Percentiles rank a stretch among this genome's conserved stretches.
Evolutionary conservation across 2,888 invertebrate genomes (phyloP).

Genomic region (Tuberolachnus salignus): DNA sequence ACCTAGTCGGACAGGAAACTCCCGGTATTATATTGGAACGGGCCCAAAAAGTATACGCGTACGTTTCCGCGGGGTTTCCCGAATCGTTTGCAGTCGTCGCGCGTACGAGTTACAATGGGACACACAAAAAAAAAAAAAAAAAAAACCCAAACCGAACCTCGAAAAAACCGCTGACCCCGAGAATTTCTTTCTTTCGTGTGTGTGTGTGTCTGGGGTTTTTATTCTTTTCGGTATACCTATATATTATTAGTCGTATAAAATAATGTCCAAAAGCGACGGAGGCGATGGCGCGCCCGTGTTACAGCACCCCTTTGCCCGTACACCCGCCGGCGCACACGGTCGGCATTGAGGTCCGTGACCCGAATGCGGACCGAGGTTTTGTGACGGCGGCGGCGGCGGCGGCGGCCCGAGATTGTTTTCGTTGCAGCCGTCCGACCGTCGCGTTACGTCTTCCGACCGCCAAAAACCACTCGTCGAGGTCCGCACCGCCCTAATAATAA

Average conservation of each 20-base stretch:
- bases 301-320: neutral
- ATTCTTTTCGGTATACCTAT: neutral
- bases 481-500: neutral
- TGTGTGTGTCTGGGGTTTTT: neutral
- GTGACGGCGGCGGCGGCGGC: neutral
- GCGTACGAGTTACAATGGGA: neutral
- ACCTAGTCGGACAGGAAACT: too few relatives aligned
- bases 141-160: neutral
- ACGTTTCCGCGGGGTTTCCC: neutral
- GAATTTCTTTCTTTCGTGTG: neutral
- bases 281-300: conserved; percentile 1
- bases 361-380: conserved; percentile 18
- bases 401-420: conserved; percentile 7
- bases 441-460: neutral
- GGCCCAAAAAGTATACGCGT: neutral
- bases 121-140: neutral
- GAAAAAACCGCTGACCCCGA: conserved; percentile 30
- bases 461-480: neutral
- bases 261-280: neutral
- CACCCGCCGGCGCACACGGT: too few relatives aligned
- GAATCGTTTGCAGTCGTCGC: neutral
- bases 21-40: conserved; percentile 11
- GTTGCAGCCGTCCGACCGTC: neutral
- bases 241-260: neutral
- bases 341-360: conserved; percentile 20